These are phyloP conservation scores for Xiphydria camelus DNA, from an alignment of 2,888 invertebrate species.

Conservation along the genomic window DNA sequence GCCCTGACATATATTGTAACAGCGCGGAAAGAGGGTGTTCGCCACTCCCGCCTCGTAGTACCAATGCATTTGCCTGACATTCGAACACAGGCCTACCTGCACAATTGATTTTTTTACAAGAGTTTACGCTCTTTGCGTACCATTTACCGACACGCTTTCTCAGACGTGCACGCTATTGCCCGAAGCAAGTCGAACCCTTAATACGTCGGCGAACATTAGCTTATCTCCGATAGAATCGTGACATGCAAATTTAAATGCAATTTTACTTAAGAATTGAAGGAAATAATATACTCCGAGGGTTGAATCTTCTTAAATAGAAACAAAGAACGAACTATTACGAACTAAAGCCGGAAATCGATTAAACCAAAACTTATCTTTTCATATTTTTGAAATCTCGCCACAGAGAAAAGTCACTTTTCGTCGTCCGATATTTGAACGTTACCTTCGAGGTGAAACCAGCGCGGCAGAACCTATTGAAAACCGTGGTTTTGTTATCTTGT, in stretches of 20 bases:
- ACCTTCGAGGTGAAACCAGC: slow-evolving; percentile 93
- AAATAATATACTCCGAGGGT: too few relatives aligned
- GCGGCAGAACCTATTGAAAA: slow-evolving; percentile 80
- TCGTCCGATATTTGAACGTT: slow-evolving; percentile 13
- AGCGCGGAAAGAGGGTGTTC: slow-evolving; percentile 81
- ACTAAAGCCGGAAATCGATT: too few relatives aligned
- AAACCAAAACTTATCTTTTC: too few relatives aligned
- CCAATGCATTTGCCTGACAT: slow-evolving; percentile 83
- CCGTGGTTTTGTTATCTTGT: slow-evolving; percentile 66
- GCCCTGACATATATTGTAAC: slow-evolving; percentile 80
- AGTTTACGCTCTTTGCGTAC: neutral
- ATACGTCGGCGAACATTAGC: too few relatives aligned
- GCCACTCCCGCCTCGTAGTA: slow-evolving; percentile 81
- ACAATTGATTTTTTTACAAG: neutral
- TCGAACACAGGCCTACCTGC: slow-evolving; percentile 71
- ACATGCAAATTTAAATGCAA: too few relatives aligned
- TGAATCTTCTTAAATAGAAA: too few relatives aligned
- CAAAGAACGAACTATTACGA: too few relatives aligned
- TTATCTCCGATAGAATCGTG: too few relatives aligned
- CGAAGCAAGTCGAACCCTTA: too few relatives aligned
- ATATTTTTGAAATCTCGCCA: slow-evolving; percentile 3
- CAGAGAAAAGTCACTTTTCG: neutral
- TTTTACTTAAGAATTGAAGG: neutral
- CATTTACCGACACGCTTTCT: neutral
- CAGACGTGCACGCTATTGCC: slow-evolving; percentile 7